Conservation (phyloP, 2,797 vertebrate species). For the Neosilurus hyrtlii region DNA sequence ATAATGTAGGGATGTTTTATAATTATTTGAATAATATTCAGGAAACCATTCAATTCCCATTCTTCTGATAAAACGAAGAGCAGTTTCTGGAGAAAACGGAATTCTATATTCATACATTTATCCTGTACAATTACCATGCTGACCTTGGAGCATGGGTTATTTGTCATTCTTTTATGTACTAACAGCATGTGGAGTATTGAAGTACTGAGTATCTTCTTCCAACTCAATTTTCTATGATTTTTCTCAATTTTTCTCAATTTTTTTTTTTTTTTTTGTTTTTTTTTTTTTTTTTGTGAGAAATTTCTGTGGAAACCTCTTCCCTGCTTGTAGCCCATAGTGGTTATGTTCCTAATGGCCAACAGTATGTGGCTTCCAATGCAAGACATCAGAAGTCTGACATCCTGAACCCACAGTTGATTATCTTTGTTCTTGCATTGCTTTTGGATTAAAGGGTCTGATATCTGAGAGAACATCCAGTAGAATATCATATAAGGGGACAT, state of each 20-base stretch:
- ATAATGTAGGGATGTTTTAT: neutral
- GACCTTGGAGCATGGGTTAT: neutral
- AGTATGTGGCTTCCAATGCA: neutral
- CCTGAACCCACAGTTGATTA: neutral
- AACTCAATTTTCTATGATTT: neutral
- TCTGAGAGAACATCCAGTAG: neutral
- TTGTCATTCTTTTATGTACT: neutral
- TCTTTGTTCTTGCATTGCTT: neutral
- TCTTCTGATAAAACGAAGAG: neutral
- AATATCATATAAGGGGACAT: neutral
- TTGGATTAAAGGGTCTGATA: neutral
- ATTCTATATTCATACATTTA: neutral
- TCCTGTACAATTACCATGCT: neutral
- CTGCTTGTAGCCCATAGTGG: neutral
- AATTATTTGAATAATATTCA: neutral
- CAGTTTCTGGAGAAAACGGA: neutral
- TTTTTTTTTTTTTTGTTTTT: neutral
- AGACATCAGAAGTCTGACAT: neutral
- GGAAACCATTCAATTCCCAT: neutral
- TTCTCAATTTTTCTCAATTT: too few relatives aligned
- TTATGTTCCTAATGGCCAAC: neutral
- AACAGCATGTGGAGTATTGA: neutral
- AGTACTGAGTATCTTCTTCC: neutral
- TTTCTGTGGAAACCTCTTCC: neutral
- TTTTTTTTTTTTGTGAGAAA: neutral